Evolutionary conservation across 1,140 invertebrate genomes (phyloP).

Genomic region (Solenopsis invicta): DNA sequence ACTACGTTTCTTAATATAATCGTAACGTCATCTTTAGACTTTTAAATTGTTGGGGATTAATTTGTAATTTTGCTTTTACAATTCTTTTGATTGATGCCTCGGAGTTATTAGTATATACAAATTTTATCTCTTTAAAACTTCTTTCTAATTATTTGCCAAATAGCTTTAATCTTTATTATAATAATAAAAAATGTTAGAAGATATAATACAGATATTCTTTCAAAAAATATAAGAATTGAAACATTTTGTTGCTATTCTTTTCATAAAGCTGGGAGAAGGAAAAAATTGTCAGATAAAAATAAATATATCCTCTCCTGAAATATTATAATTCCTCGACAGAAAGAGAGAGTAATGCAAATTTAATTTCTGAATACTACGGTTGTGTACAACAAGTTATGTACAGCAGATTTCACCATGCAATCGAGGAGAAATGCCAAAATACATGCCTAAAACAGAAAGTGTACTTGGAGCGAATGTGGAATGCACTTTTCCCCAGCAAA

Average conservation of each 20-base stretch:
- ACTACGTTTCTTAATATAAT: slow-evolving; percentile 15
- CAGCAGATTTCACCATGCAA: slow-evolving; percentile 30
- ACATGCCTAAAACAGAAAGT: slow-evolving; percentile 30
- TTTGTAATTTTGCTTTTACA: background rate
- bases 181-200: background rate
- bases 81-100: background rate
- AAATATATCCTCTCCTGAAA: background rate
- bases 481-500: background rate
- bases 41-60: background rate
- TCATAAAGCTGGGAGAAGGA: background rate
- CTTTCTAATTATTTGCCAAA: background rate
- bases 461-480: slow-evolving; percentile 12
- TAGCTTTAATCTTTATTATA: background rate
- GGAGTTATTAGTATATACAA: background rate
- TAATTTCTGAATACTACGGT: background rate
- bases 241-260: background rate
- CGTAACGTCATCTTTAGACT: background rate
- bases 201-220: background rate
- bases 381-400: background rate
- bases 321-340: background rate
- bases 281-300: background rate
- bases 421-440: slow-evolving; percentile 35
- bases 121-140: background rate
- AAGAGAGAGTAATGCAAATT: slow-evolving; percentile 13
- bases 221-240: background rate